These are phyloP conservation scores for Argentina silus DNA, from an alignment of 2,797 vertebrate species.

Conservation along the genomic window DNA sequence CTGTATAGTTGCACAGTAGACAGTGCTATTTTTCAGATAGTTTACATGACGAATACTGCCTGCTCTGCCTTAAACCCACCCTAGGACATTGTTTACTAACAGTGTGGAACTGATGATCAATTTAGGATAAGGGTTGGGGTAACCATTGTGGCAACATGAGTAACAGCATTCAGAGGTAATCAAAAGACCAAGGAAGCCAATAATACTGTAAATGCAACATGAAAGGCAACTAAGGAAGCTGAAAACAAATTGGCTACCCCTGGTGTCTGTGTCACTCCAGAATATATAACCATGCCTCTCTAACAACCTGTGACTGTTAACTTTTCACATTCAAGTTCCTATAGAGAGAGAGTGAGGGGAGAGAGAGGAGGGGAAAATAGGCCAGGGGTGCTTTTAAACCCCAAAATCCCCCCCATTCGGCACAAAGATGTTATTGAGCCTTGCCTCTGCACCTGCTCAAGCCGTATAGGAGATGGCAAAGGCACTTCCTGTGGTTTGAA, in stretches of 20 bases:
- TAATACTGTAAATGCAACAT: conserved; percentile 8
- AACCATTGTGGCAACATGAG: conserved; percentile 36
- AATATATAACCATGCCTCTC: conserved; percentile 44
- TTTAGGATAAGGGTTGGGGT: not conserved
- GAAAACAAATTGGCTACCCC: conserved; percentile 49
- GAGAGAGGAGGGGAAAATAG: too few relatives aligned
- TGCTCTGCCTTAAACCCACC: not conserved
- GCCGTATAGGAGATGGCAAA: too few relatives aligned
- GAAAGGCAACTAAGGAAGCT: conserved; percentile 33
- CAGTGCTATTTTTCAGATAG: not conserved
- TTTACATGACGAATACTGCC: not conserved
- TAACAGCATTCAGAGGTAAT: conserved; percentile 29
- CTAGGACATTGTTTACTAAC: not conserved
- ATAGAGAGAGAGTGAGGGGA: too few relatives aligned
- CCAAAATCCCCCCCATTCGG: too few relatives aligned
- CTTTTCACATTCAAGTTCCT: conserved; percentile 62
- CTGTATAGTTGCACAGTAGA: not conserved
- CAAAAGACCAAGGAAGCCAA: conserved; percentile 29
- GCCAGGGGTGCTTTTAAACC: too few relatives aligned
- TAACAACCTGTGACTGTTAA: conserved; percentile 37
- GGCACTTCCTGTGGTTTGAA: too few relatives aligned
- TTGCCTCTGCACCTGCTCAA: too few relatives aligned
- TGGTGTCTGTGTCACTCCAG: conserved; percentile 58
- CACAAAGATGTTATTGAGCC: too few relatives aligned
- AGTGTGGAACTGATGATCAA: conserved; percentile 25